Percentiles rank a stretch among this genome's conserved stretches.
These are phyloP conservation scores for Platycercus adscitus DNA, from an alignment of 2,113 vertebrate species.

Conservation along the genomic window DNA sequence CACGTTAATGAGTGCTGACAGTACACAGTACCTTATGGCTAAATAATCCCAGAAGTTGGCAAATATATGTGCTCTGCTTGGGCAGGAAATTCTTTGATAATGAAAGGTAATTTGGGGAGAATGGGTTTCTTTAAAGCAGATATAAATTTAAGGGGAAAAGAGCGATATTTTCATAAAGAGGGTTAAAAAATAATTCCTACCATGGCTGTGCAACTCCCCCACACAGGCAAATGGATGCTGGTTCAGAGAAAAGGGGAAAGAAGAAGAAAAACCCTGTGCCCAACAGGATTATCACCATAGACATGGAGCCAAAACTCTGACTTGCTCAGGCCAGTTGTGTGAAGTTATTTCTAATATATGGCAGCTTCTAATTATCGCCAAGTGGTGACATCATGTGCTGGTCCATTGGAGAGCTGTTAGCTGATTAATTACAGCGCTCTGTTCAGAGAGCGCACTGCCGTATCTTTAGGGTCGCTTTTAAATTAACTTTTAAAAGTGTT, in stretches of 20 bases:
- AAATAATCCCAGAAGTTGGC: conserved; percentile 59
- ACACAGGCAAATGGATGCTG: not conserved
- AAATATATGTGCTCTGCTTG: conserved; percentile 28
- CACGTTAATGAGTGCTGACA: conserved; percentile 54
- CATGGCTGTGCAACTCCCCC: not conserved
- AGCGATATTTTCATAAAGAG: conserved; percentile 28
- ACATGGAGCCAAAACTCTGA: not conserved
- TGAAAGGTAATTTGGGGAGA: conserved; percentile 50
- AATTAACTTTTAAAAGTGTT: conserved; percentile 73
- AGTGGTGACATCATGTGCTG: conserved; percentile 52
- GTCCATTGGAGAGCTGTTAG: conserved; percentile 44
- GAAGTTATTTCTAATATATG: conserved; percentile 42
- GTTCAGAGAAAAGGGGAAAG: not conserved
- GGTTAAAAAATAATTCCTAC: conserved; percentile 33
- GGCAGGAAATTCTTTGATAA: conserved; percentile 62
- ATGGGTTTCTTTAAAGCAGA: conserved; percentile 43
- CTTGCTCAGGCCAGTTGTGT: not conserved
- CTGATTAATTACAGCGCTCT: conserved; percentile 69
- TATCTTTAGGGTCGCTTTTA: conserved; percentile 69
- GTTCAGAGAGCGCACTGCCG: conserved; percentile 55
- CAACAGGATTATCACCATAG: not conserved
- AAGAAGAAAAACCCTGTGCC: not conserved
- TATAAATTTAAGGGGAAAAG: not conserved
- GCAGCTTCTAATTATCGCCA: conserved; percentile 61
- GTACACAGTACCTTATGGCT: conserved; percentile 41